Percentiles rank a stretch among this genome's conserved stretches.
These are phyloP conservation scores for Amblyjoppa proteus DNA, from an alignment of 2,888 invertebrate genomes.

Conservation along the genomic window DNA sequence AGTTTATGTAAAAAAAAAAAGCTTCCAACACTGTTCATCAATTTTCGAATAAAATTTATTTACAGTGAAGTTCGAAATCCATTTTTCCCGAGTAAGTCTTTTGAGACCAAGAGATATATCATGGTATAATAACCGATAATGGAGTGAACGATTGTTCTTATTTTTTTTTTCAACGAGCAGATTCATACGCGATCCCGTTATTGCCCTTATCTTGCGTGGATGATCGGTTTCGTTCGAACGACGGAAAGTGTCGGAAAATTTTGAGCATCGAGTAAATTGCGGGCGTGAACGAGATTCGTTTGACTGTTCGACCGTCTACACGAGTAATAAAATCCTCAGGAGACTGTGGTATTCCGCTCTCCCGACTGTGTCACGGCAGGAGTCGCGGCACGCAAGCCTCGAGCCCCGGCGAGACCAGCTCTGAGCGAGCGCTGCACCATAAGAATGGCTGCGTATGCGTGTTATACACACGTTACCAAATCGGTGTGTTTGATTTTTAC, in stretches of 20 bases:
- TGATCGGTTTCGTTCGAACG: neutral
- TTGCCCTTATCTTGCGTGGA: neutral
- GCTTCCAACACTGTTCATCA: too few relatives aligned
- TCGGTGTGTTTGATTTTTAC: conserved; percentile 22
- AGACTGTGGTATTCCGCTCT: conserved; percentile 32
- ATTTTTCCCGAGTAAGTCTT: too few relatives aligned
- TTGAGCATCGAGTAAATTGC: conserved; percentile 10
- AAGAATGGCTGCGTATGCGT: conserved; percentile 9
- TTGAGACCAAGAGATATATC: too few relatives aligned
- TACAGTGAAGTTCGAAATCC: too few relatives aligned
- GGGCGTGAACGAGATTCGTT: neutral
- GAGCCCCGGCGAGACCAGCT: conserved; percentile 17
- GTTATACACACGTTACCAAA: conserved; percentile 6
- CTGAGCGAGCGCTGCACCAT: conserved; percentile 23
- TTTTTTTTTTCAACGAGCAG: too few relatives aligned
- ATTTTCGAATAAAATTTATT: too few relatives aligned
- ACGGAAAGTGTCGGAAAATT: neutral
- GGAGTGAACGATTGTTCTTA: too few relatives aligned
- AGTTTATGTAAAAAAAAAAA: too few relatives aligned
- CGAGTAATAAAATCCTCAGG: neutral
- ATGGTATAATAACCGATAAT: too few relatives aligned
- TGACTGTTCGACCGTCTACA: neutral
- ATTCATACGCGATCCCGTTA: neutral
- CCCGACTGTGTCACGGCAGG: conserved; percentile 37
- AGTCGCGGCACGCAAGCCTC: conserved; percentile 22